Evolutionary conservation across 2,797 vertebrate species (phyloP).

Genomic region (Xenentodon cancila): DNA sequence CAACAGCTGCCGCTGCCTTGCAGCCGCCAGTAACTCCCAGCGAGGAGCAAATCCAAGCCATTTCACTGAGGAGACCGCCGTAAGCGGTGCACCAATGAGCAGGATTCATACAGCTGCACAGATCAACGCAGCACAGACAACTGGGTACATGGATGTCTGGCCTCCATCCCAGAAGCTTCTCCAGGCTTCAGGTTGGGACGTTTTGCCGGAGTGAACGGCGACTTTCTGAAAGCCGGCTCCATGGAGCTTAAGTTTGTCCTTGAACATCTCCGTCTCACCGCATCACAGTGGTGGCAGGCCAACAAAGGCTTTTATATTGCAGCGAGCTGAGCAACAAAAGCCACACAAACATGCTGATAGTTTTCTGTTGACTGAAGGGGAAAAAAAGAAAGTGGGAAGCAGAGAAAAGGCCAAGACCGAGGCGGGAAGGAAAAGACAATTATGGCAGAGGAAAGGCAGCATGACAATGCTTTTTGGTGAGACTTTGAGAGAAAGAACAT

Average conservation of each 20-base stretch:
- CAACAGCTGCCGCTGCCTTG: constrained; percentile 70
- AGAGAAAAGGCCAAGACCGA: constrained; percentile 45
- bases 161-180: constrained; percentile 23
- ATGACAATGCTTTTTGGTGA: constrained; percentile 35
- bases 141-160: constrained; percentile 37
- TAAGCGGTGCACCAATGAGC: constrained; percentile 21
- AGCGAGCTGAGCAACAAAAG: constrained; percentile 62
- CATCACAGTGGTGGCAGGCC: constrained; percentile 67
- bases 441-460: constrained; percentile 46
- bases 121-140: constrained; percentile 33
- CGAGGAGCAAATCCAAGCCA: constrained; percentile 47
- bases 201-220: constrained; percentile 44
- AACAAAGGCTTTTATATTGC: constrained; percentile 69
- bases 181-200: constrained; percentile 43
- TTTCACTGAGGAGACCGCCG: constrained; percentile 45
- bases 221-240: constrained; percentile 56
- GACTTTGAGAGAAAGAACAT: constrained; percentile 32
- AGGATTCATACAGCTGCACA: constrained; percentile 27
- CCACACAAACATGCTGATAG: constrained; percentile 56
- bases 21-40: constrained; percentile 55
- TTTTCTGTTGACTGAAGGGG: constrained; percentile 60
- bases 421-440: constrained; percentile 49
- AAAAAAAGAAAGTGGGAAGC: constrained; percentile 52
- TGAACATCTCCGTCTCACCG: constrained; percentile 62
- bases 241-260: constrained; percentile 73